These are phyloP conservation scores for Pomacea canaliculata DNA, from an alignment of 2,888 invertebrate genomes.

Conservation along the genomic window DNA sequence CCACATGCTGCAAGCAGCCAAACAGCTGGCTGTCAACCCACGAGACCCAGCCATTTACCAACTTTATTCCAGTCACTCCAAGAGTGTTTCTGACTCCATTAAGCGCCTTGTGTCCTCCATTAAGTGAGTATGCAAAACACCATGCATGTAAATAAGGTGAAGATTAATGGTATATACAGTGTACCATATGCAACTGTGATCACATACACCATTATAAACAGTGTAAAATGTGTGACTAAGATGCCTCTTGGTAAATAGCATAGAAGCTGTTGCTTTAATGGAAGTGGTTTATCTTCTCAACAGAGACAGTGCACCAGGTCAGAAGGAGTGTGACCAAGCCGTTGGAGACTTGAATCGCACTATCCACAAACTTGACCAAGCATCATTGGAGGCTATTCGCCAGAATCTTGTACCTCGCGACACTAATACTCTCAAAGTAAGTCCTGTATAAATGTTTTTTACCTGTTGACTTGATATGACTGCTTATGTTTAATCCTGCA, in stretches of 20 bases:
- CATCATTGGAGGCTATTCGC: slow-evolving; percentile 88
- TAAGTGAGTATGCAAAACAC: slow-evolving; percentile 72
- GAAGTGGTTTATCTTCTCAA: neutral
- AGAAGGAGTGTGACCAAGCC: slow-evolving; percentile 90
- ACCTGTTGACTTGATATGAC: no score
- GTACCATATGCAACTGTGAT: no score
- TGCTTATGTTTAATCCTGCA: no score
- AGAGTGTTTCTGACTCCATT: slow-evolving; percentile 95
- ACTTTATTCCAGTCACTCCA: slow-evolving; percentile 91
- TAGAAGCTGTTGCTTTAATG: no score
- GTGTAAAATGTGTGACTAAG: no score
- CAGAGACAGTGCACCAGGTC: slow-evolving; percentile 95
- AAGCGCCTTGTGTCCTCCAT: slow-evolving; percentile 93
- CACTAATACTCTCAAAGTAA: slow-evolving; percentile 79
- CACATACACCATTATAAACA: no score
- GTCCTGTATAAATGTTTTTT: neutral
- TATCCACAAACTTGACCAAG: slow-evolving; percentile 87
- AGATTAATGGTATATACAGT: no score
- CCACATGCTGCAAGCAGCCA: slow-evolving; percentile 91
- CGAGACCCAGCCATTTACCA: slow-evolving; percentile 96
- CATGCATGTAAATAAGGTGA: no score
- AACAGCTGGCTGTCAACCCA: slow-evolving; percentile 87
- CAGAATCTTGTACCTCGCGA: slow-evolving; percentile 80
- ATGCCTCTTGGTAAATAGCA: no score
- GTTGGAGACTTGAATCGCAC: slow-evolving; percentile 82